Evolutionary conservation across 2,888 invertebrate species (phyloP).

Genomic region (Heliconius charithonia): DNA sequence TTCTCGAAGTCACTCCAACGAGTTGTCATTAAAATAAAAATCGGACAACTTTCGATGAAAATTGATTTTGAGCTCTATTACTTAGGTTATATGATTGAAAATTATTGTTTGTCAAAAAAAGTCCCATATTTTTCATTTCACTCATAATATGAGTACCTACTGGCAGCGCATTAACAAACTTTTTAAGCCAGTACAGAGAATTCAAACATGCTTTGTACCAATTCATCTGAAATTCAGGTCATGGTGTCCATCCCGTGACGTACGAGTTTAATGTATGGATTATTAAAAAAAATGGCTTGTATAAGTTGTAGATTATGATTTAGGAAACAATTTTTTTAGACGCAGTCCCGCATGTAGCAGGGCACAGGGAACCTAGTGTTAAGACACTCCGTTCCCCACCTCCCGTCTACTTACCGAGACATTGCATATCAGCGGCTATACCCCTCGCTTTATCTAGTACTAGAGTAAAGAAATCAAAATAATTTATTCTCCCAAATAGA

Average conservation of each 20-base stretch:
- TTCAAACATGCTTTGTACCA: conserved; percentile 61
- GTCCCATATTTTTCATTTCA: conserved; percentile 47
- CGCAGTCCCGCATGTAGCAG: too few relatives aligned
- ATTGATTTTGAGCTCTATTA: conserved; percentile 16
- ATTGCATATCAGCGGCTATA: too few relatives aligned
- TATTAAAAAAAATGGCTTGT: not conserved
- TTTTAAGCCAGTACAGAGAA: conserved; percentile 56
- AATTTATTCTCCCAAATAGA: too few relatives aligned
- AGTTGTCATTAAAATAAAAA: conserved; percentile 37
- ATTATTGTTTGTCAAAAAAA: not conserved
- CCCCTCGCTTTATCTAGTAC: too few relatives aligned
- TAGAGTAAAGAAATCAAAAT: too few relatives aligned
- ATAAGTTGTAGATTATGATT: too few relatives aligned
- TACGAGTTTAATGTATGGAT: not conserved
- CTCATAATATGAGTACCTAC: conserved; percentile 52
- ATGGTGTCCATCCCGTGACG: conserved; percentile 51
- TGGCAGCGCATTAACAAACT: conserved; percentile 60
- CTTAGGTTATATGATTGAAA: not conserved
- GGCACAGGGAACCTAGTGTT: too few relatives aligned
- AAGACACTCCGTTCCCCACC: too few relatives aligned
- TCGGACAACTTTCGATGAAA: not conserved
- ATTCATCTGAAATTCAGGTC: conserved; percentile 68
- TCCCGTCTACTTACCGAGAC: too few relatives aligned
- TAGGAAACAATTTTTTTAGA: too few relatives aligned
- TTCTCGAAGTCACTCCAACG: conserved; percentile 34